Conservation (phyloP, 2,797 vertebrate species). For the Molossus molossus region DNA sequence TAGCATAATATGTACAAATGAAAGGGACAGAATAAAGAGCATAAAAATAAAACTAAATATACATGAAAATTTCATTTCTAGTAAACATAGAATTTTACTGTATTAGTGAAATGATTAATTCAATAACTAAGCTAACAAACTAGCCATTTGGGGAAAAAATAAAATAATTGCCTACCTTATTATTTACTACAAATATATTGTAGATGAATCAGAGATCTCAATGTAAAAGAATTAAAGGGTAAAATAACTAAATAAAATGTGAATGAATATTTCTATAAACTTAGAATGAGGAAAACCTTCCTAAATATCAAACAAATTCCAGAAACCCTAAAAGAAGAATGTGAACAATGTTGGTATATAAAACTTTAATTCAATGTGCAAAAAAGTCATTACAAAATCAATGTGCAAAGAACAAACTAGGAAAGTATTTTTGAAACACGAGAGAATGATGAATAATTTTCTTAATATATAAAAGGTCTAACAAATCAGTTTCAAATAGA, state of each 20-base stretch:
- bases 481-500: constrained; percentile 3
- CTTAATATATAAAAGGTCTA: not conserved
- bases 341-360: not conserved
- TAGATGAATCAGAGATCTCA: not conserved
- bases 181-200: not conserved
- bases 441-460: constrained; percentile 47
- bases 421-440: constrained; percentile 25
- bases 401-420: constrained; percentile 18
- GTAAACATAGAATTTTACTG: constrained; percentile 1
- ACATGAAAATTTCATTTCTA: not conserved
- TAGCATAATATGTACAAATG: not conserved
- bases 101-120: constrained; percentile 8
- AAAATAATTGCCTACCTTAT: not conserved
- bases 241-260: constrained; percentile 35
- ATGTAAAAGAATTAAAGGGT: constrained; percentile 22
- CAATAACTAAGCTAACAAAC: constrained; percentile 1
- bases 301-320: constrained; percentile 15
- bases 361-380: not conserved
- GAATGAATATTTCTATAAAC: constrained; percentile 35
- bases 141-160: constrained; percentile 44
- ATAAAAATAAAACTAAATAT: constrained; percentile 43
- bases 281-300: not conserved
- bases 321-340: constrained; percentile 1
- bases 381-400: constrained; percentile 30
- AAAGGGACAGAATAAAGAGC: not conserved